These are phyloP conservation scores for Megalops atlanticus DNA, from an alignment of 2,113 vertebrate genomes.

Conservation along the genomic window DNA sequence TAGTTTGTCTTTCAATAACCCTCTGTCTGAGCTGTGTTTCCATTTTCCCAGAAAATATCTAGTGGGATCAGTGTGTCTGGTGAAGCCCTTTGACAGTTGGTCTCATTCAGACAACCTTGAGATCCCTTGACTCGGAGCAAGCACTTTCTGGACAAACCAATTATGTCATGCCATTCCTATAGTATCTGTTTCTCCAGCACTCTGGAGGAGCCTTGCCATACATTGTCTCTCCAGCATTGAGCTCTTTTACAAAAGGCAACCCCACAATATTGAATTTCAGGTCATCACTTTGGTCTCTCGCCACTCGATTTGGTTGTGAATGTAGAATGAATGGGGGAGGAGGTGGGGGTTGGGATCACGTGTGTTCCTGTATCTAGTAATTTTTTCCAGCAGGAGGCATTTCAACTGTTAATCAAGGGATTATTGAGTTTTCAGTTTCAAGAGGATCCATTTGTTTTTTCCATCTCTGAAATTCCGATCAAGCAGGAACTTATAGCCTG, in stretches of 20 bases:
- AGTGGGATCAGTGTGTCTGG: conserved; percentile 46
- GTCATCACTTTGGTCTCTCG: conserved; percentile 33
- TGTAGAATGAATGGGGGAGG: background rate
- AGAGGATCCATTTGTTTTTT: background rate
- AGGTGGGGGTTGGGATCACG: conserved; percentile 6
- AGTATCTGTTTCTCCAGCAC: conserved; percentile 53
- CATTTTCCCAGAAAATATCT: conserved; percentile 47
- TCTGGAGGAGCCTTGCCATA: conserved; percentile 48
- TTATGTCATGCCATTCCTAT: conserved; percentile 47
- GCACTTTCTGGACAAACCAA: conserved; percentile 49
- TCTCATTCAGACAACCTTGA: conserved; percentile 59
- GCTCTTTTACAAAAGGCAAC: conserved; percentile 49
- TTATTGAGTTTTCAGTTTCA: background rate
- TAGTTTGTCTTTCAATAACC: conserved; percentile 21
- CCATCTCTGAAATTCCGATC: background rate
- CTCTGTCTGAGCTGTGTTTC: conserved; percentile 43
- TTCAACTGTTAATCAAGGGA: background rate
- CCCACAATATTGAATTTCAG: conserved; percentile 51
- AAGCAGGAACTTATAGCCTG: no score
- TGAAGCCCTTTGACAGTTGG: conserved; percentile 48
- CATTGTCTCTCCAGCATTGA: conserved; percentile 53
- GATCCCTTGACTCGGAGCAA: conserved; percentile 25
- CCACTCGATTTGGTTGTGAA: conserved; percentile 13
- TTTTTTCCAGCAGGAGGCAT: conserved; percentile 17
- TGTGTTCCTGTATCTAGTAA: conserved; percentile 27